Percentiles rank a stretch among this genome's conserved stretches.
Conservation (phyloP, 2,888 invertebrate genomes). For the Andrena minutula region DNA sequence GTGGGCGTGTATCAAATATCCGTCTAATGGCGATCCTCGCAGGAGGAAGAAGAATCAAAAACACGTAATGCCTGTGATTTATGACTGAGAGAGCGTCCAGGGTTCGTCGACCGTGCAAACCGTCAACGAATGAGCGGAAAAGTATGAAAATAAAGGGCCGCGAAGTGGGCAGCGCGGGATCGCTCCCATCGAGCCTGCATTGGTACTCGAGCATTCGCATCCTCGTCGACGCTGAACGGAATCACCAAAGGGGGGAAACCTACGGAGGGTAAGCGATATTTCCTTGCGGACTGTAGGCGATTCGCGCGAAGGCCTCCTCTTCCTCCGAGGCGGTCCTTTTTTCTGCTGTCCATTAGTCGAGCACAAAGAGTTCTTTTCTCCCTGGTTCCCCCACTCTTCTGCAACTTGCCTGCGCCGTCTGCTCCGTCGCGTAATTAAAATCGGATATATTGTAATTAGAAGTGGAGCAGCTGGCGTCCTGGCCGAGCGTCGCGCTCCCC, state of each 20-base stretch:
- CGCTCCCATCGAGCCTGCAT: neutral
- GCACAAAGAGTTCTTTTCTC: constrained; percentile 28
- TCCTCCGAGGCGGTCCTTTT: constrained; percentile 6
- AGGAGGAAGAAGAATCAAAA: constrained; percentile 50
- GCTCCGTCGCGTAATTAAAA: constrained; percentile 73
- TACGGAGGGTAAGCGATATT: constrained; percentile 37
- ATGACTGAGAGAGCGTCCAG: constrained; percentile 17
- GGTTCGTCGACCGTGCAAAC: constrained; percentile 27
- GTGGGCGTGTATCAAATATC: constrained; percentile 61
- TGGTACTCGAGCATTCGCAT: constrained; percentile 1
- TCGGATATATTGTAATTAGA: constrained; percentile 77
- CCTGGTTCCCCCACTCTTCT: neutral
- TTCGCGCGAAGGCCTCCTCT: neutral
- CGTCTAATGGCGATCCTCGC: constrained; percentile 52
- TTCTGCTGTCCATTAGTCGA: constrained; percentile 50
- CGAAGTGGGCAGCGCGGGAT: neutral
- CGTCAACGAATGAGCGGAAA: neutral
- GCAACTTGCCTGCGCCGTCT: constrained; percentile 12
- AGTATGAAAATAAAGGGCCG: neutral
- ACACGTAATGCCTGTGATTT: constrained; percentile 55
- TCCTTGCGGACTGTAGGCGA: neutral
- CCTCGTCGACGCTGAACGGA: neutral
- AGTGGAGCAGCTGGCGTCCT: constrained; percentile 54
- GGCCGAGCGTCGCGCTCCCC: constrained; percentile 1
- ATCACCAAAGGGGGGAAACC: neutral